These are phyloP conservation scores for Pituophis catenifer DNA, from an alignment of 2,113 vertebrate species.

Conservation along the genomic window DNA sequence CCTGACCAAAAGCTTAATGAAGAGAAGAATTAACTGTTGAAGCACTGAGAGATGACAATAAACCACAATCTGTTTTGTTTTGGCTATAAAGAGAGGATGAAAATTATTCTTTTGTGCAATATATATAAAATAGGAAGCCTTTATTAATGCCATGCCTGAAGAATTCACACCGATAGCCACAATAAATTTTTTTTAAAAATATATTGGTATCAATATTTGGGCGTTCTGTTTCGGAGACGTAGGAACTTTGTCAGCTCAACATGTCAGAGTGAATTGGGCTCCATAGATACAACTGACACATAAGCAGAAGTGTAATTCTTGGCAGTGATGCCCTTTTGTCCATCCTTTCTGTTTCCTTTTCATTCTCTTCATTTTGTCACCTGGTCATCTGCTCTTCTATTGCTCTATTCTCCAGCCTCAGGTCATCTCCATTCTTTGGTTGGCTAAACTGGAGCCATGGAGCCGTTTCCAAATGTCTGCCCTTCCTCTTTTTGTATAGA, in stretches of 20 bases:
- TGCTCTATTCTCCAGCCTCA: conserved; percentile 36
- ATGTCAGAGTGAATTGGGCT: conserved; percentile 25
- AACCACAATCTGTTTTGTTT: conserved; percentile 25
- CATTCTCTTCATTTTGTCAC: conserved; percentile 31
- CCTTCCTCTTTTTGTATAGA: not conserved
- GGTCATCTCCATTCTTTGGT: not conserved
- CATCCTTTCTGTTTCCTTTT: conserved; percentile 33
- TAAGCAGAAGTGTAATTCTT: not conserved
- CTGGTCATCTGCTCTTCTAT: conserved; percentile 54
- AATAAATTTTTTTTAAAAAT: not conserved
- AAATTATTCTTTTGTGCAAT: conserved; percentile 39
- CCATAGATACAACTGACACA: not conserved
- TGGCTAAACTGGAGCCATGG: not conserved
- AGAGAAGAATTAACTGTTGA: conserved; percentile 11
- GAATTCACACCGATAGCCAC: conserved; percentile 44
- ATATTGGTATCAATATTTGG: conserved; percentile 57
- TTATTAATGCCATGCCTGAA: conserved; percentile 49
- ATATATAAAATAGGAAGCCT: conserved; percentile 25
- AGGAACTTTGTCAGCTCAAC: conserved; percentile 58
- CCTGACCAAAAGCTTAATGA: not conserved
- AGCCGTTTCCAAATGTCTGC: not conserved
- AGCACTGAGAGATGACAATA: conserved; percentile 9
- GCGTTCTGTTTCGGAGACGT: conserved; percentile 53
- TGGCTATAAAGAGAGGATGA: conserved; percentile 26
- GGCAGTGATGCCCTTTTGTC: conserved; percentile 16